Evolutionary conservation across 2,888 invertebrate species (phyloP).

Genomic region (Lysandra bellargus): DNA sequence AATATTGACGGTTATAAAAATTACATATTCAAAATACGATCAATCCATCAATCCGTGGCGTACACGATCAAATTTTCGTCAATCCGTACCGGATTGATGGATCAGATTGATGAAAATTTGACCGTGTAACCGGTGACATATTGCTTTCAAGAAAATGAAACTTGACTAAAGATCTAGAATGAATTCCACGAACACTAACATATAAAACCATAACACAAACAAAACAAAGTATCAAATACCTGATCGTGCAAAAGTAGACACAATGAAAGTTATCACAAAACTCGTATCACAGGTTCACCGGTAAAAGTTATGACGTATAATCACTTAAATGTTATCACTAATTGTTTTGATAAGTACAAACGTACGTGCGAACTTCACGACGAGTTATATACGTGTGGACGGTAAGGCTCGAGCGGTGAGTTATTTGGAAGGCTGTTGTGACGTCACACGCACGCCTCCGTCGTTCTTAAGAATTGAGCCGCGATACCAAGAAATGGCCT

Average conservation of each 20-base stretch:
- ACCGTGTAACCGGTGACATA: background rate
- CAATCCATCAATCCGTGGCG: too few relatives aligned
- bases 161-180: background rate
- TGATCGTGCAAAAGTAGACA: background rate
- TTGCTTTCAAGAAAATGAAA: background rate
- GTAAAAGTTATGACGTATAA: constrained; percentile 47
- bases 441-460: constrained; percentile 36
- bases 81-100: too few relatives aligned
- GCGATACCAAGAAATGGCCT: constrained; percentile 16
- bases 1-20: too few relatives aligned
- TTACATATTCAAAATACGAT: too few relatives aligned
- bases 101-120: too few relatives aligned
- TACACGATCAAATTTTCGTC: too few relatives aligned
- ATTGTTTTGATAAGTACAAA: constrained; percentile 59
- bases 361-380: constrained; percentile 51
- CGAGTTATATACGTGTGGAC: constrained; percentile 58
- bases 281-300: background rate
- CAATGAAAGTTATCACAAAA: background rate
- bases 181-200: background rate
- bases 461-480: constrained; percentile 10
- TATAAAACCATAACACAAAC: background rate
- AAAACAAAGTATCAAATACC: background rate
- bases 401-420: constrained; percentile 46
- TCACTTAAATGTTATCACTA: constrained; percentile 60
- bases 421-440: constrained; percentile 45